Evolutionary conservation across 2,113 vertebrate genomes (phyloP).

Genomic region (Paraplagusia blochii): DNA sequence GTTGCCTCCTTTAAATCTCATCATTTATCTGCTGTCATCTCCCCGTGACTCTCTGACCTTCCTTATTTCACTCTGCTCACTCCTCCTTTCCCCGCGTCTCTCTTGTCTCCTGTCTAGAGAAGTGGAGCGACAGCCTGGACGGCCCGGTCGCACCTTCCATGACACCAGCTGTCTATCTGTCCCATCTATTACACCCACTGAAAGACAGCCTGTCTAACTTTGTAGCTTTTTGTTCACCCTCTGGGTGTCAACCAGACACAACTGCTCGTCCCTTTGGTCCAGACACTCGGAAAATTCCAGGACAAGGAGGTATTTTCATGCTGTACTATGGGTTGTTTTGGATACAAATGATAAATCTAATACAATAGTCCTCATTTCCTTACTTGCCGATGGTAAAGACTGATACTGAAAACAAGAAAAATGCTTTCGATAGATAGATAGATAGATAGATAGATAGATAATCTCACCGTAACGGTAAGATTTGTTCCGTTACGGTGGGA

Average conservation of each 20-base stretch:
- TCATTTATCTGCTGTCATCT: slow-evolving; percentile 54
- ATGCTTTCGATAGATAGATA: too few species aligned
- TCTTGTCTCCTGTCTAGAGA: slow-evolving; percentile 17
- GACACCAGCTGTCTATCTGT: slow-evolving; percentile 54
- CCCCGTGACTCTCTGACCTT: slow-evolving; percentile 36
- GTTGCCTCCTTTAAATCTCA: slow-evolving; percentile 40
- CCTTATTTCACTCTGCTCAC: slow-evolving; percentile 14
- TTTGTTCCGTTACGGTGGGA: too few species aligned
- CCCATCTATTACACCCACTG: slow-evolving; percentile 44
- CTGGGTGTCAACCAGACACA: slow-evolving; percentile 12
- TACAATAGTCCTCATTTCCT: too few species aligned
- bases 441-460: too few species aligned
- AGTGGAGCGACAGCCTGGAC: slow-evolving; percentile 18
- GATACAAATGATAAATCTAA: too few species aligned
- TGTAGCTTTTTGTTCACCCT: slow-evolving; percentile 28
- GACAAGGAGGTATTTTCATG: too few species aligned
- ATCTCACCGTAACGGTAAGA: too few species aligned
- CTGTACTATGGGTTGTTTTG: too few species aligned
- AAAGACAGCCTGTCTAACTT: slow-evolving; percentile 36
- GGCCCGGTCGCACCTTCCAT: slow-evolving; percentile 34
- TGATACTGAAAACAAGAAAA: too few species aligned
- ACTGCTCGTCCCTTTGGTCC: slow-evolving; percentile 6
- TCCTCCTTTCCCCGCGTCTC: slow-evolving; percentile 12
- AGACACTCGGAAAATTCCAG: not conserved
- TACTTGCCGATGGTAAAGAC: too few species aligned